Evolutionary conservation across 2,797 vertebrate genomes (phyloP).

Genomic region (Syndactyla subalaris): DNA sequence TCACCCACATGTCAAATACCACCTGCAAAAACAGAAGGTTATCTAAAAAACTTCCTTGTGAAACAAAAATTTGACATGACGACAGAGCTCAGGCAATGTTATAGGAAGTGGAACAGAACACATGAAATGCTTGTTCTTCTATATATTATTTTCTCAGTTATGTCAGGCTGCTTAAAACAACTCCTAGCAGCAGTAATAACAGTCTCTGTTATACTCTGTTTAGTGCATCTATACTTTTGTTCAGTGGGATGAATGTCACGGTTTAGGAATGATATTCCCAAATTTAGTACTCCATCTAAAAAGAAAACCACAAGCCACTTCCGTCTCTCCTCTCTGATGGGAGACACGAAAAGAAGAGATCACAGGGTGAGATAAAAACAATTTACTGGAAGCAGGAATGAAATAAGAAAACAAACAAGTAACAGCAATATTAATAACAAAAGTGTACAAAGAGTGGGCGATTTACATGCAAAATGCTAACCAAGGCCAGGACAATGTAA

Average conservation of each 20-base stretch:
- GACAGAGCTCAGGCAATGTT: neutral
- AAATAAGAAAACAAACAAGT: neutral
- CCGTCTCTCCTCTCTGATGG: rapidly evolving
- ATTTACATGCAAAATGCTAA: neutral
- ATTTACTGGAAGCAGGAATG: neutral
- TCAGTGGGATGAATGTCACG: neutral
- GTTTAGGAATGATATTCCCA: neutral
- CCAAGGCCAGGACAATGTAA: no score
- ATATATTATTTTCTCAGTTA: neutral
- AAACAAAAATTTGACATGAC: neutral
- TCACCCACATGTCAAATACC: neutral
- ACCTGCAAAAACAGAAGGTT: neutral
- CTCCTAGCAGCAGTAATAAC: neutral
- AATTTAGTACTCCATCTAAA: neutral
- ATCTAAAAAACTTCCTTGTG: neutral
- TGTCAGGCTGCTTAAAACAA: neutral
- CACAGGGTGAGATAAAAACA: neutral
- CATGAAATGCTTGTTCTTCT: neutral
- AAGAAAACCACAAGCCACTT: neutral
- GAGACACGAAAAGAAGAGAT: neutral
- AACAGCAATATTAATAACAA: neutral
- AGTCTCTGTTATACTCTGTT: neutral
- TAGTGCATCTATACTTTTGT: neutral
- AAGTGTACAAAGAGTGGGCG: neutral
- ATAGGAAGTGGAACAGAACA: neutral